Percentiles rank a stretch among this genome's conserved stretches.
phyloP scores from a whole-genome alignment of 2,888 invertebrate species.

The Diaprepes abbreviatus region DNA sequence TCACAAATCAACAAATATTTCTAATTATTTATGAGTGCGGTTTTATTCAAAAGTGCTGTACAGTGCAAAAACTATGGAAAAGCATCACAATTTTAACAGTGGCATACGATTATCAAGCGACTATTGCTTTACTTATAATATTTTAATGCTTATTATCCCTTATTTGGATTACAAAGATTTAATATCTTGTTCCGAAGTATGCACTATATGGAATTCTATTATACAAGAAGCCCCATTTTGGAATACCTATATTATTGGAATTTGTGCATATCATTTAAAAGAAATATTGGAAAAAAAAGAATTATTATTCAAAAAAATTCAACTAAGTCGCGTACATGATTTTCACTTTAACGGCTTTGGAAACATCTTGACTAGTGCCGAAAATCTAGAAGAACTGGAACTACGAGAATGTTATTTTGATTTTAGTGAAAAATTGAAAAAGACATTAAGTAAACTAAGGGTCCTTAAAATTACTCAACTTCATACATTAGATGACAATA shows the following conservation, averaged over 20 bases:
- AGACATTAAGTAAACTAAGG: neutral
- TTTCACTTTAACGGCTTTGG: neutral
- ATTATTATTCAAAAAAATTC: too few species aligned
- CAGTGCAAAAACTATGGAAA: neutral
- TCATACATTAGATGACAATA: neutral
- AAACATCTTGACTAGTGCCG: neutral
- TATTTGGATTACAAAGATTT: neutral
- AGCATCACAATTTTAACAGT: neutral
- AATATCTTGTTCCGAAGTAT: neutral
- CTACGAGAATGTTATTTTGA: neutral
- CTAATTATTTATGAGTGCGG: too few species aligned
- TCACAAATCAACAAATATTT: too few species aligned
- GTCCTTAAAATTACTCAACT: neutral
- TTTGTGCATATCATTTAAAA: neutral
- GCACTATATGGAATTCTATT: neutral
- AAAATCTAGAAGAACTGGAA: neutral
- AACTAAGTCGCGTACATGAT: neutral
- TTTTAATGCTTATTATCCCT: neutral
- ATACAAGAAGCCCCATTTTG: neutral
- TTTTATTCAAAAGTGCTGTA: too few species aligned
- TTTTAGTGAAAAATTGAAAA: neutral
- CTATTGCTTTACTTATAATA: neutral
- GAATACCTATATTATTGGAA: neutral
- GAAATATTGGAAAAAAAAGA: neutral
- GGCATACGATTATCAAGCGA: neutral